phyloP scores from a whole-genome alignment of 2,113 vertebrate species.

The Phodopus roborovskii region DNA sequence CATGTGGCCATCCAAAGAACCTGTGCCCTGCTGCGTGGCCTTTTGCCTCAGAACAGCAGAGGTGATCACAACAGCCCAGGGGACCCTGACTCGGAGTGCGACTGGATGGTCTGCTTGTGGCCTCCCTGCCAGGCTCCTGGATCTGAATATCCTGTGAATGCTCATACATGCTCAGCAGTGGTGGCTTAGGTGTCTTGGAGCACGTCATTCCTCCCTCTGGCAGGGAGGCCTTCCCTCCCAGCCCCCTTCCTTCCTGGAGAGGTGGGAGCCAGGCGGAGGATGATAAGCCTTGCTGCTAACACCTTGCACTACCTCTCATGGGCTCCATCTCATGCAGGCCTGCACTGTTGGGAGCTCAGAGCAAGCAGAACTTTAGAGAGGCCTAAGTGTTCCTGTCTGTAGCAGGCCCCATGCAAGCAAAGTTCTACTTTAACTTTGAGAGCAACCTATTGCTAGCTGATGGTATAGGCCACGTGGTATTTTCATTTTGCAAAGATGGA shows the following conservation, averaged over 20 bases:
- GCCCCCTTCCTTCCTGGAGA: not conserved
- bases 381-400: no score
- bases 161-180: not conserved
- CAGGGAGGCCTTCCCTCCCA: not conserved
- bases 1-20: not conserved
- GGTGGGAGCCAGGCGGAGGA: not conserved
- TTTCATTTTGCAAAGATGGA: not conserved
- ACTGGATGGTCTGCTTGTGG: not conserved
- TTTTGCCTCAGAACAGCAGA: not conserved
- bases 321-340: not conserved
- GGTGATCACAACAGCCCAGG: not conserved
- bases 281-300: not conserved
- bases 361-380: fast-evolving
- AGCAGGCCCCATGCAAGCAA: fast-evolving
- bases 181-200: not conserved
- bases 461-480: not conserved
- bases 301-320: fast-evolving
- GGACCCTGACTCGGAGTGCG: not conserved
- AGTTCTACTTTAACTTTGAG: not conserved
- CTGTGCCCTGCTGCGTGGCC: not conserved
- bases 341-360: not conserved
- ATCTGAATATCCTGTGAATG: not conserved
- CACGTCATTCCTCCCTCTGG: not conserved
- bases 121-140: not conserved
- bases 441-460: not conserved